Percentiles rank a stretch among this genome's conserved stretches.
Evolutionary conservation across 1,140 invertebrate species (phyloP).

Genomic region (Drosophila aff.): DNA sequence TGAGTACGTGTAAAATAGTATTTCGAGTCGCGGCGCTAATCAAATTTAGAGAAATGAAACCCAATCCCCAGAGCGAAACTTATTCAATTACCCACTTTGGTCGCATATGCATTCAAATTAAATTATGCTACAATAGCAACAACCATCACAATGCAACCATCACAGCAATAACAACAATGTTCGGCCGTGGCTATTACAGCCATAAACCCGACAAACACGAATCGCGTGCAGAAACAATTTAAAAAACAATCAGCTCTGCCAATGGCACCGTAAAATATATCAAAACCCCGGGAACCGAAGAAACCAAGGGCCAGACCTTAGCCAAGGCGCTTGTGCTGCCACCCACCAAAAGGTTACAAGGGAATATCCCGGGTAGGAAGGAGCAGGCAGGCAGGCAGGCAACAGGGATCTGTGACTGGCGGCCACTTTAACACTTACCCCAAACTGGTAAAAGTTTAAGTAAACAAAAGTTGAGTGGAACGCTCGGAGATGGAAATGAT

Average conservation of each 20-base stretch:
- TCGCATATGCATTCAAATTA: constrained; percentile 80
- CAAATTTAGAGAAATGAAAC: constrained; percentile 69
- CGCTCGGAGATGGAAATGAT: constrained; percentile 53
- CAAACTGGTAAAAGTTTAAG: constrained; percentile 82
- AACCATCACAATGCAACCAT: constrained; percentile 20
- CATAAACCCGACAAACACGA: constrained; percentile 82
- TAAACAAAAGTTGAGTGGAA: constrained; percentile 76
- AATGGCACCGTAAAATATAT: constrained; percentile 70
- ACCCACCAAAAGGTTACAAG: constrained; percentile 25
- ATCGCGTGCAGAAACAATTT: constrained; percentile 84
- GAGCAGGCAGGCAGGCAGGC: neutral
- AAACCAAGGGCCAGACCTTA: constrained; percentile 49
- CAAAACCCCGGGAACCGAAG: neutral
- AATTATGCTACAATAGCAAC: constrained; percentile 70
- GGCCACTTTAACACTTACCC: constrained; percentile 78
- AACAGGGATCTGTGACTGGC: constrained; percentile 41
- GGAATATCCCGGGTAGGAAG: neutral
- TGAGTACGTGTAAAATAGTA: constrained; percentile 52
- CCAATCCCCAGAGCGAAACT: constrained; percentile 55
- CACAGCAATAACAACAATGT: constrained; percentile 56
- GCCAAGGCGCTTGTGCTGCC: constrained; percentile 23
- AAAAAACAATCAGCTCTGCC: constrained; percentile 80
- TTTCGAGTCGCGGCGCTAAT: constrained; percentile 65
- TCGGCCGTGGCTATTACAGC: constrained; percentile 74
- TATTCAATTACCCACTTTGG: constrained; percentile 82